Base-by-base conservation (phyloP, 2,113 vertebrate genomes). In the Poecilia latipinna region DNA sequence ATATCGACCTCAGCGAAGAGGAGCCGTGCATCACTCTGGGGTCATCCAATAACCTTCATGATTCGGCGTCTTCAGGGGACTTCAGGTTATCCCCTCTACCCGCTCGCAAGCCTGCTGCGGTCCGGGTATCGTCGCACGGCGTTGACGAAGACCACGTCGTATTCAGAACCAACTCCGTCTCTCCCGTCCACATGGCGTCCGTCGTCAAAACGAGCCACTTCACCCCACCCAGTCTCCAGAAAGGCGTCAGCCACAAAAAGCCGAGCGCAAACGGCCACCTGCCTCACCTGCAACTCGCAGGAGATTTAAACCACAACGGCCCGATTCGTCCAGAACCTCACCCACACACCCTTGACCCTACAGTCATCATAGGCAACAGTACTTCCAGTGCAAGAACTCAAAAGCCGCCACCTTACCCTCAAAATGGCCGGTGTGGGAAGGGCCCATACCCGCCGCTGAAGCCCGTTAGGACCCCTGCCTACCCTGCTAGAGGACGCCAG, bases 331-430 rank as follows among this genome's bases (percentile, higher is more conserved):
- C 73, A 0, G 80, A 90, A 31, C 73, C 60, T 75, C 88, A 61
- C 44, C 82, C 79, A 28, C 90, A 78, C 11, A 85, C 62, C 68
- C 65, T 83, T 4, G 84, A 85, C 75, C 89, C 83, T 7, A 83
- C 71, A 61, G 84, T 88, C 54, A 83, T 90, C 26, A 75, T 88
- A 3, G 78, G 80, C 28, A 90, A 82, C 82, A 86, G 78, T 69
- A 85, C 85, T 15, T 71, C 83, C 61, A 72, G 66, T 35, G 72
- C 82, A 24, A 91, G 85, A 74, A 93, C 85, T 75, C 92, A 93
- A 37, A 93, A 92, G 72, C 92, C 94, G 26, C 94, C 93, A n/a
- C 85, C 82, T 4, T 93, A 94, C 75, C 93, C 93, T 32, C 93
- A 93, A 42, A 94, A 94, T 0, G 93, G 93, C 44, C 88, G 75